These are phyloP conservation scores for Ancistrus triradiatus DNA, from an alignment of 2,113 vertebrate species.

Conservation along the genomic window DNA sequence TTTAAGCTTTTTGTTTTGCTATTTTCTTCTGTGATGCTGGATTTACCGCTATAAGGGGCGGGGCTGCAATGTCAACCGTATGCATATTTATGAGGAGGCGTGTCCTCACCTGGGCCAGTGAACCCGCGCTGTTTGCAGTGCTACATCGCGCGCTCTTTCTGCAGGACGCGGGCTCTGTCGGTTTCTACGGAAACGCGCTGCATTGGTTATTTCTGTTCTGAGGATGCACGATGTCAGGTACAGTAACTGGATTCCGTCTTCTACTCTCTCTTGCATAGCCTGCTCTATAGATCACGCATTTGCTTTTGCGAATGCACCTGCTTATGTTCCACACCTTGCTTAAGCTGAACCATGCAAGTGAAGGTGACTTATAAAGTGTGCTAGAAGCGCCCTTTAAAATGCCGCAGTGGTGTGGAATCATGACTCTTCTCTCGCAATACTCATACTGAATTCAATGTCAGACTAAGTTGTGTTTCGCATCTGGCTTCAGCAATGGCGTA, in stretches of 20 bases:
- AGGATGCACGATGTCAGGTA: slow-evolving; percentile 28
- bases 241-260: slow-evolving; percentile 7
- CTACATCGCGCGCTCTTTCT: slow-evolving; percentile 8
- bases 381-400: slow-evolving; percentile 36
- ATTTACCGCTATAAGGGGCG: slow-evolving; percentile 12
- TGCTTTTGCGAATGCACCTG: background rate
- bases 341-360: slow-evolving; percentile 40
- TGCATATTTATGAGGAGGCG: slow-evolving; percentile 33
- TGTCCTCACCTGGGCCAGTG: slow-evolving; percentile 37
- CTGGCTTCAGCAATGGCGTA: too few species aligned
- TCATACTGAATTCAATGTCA: too few species aligned
- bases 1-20: too few species aligned
- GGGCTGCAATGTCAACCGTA: background rate
- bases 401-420: slow-evolving; percentile 53
- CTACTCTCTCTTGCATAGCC: background rate
- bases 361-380: slow-evolving; percentile 48
- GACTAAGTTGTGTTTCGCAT: too few species aligned
- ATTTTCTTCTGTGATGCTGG: too few species aligned
- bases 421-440: background rate
- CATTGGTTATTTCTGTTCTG: slow-evolving; percentile 6
- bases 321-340: background rate
- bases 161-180: slow-evolving; percentile 4
- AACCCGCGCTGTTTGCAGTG: slow-evolving; percentile 8
- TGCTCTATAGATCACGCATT: background rate
- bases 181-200: slow-evolving; percentile 28